Base-by-base conservation (phyloP, 30 jellyfish, hydroid and myxozoan genomes). In the Aurelia aurita region DNA sequence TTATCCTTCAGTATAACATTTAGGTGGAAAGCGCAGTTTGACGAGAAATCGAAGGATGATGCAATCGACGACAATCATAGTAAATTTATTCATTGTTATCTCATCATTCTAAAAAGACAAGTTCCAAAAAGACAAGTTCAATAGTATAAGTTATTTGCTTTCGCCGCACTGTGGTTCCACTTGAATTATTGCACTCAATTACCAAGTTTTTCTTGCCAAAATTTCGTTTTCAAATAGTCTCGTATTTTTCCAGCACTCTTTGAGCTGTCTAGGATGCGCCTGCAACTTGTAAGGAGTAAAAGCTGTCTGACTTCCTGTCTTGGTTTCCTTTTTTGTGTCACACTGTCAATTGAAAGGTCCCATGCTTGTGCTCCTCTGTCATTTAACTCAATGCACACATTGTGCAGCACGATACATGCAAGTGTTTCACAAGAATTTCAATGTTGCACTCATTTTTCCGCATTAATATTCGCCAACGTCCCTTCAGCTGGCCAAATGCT, bases 361-460 rank as follows among this genome's bases (percentile, higher is more conserved):
- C 51, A 61, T 7, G 58, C 73, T 25, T 26, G 62, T 19, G 55
- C 65, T 57, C 44, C 3, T n/a, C 5, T 63, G 39, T 72, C 90
- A 32, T 62, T 57, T 54, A 23, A 2, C 2, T 62, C 90, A 21
- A 72, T 59, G 65, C 90, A 85, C 47, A 85, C 44, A 62, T 72
- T 85, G 65, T 85, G 95, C 23, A 85, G 35, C 18, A 74, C 82
- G 57, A 74, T 66, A 39, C 95, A 85, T 2, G 95, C 84, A 28
- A 85, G 75, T 23, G 82, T n/a, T n/a, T n/a, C n/a, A 26, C 60
- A 13, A 13, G 5, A 49, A 58, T 64, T 58, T 32, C n/a, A 71
- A 61, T 5, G 85, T 26, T 20, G 66, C 71, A 59, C 46, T 85
- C 90, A 34, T 53, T 46, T 44, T 85, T 85, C 49, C 76, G 83